These are phyloP conservation scores for Mesocentrotus franciscanus DNA, from an alignment of 53 echinoderm and acorn worm species.

Conservation along the genomic window DNA sequence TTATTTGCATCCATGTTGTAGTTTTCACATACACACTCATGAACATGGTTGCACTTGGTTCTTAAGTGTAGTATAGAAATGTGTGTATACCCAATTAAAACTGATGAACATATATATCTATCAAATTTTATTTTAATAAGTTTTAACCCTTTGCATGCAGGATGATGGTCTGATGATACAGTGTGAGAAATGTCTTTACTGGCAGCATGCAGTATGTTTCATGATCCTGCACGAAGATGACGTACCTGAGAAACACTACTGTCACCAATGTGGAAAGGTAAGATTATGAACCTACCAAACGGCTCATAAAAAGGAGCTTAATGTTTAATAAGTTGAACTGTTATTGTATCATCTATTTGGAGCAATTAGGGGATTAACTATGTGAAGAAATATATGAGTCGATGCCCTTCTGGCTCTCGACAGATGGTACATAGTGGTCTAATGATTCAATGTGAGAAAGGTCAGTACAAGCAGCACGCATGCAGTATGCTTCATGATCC, in stretches of 20 bases:
- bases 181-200: constrained; percentile 83
- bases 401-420: too few relatives aligned
- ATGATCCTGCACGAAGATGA: constrained; percentile 80
- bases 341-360: too few relatives aligned
- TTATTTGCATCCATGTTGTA: too few relatives aligned
- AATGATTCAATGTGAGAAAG: constrained; percentile 92
- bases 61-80: too few relatives aligned
- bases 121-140: too few relatives aligned
- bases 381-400: too few relatives aligned
- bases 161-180: constrained; percentile 98
- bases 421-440: constrained; percentile 68
- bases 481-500: constrained; percentile 91
- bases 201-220: constrained; percentile 98
- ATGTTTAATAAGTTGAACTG: too few relatives aligned
- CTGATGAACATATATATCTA: too few relatives aligned
- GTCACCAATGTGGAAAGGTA: constrained; percentile 90
- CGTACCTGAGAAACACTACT: constrained; percentile 85
- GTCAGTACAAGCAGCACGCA: constrained; percentile 83
- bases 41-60: too few relatives aligned
- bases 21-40: too few relatives aligned
- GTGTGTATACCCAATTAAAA: too few relatives aligned
- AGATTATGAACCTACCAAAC: not conserved
- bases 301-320: not conserved
- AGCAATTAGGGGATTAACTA: too few relatives aligned
- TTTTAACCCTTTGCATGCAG: constrained; percentile 31